Evolutionary conservation across 2,888 invertebrate genomes (phyloP).

Genomic region (Pyrocoelia pectoralis): DNA sequence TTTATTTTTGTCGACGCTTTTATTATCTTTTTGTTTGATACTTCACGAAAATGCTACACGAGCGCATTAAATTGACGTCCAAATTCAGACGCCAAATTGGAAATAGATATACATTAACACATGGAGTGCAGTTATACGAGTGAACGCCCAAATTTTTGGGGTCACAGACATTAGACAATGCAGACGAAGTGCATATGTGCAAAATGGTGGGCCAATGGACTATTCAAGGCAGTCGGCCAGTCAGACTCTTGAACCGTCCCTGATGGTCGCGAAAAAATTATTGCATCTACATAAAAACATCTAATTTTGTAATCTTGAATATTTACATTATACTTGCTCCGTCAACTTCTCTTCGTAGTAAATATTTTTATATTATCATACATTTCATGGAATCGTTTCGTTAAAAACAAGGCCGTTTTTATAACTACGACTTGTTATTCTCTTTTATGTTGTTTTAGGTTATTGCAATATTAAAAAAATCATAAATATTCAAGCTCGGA

Average conservation of each 20-base stretch:
- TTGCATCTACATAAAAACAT: conserved; percentile 30
- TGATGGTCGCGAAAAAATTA: conserved; percentile 31
- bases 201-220: conserved; percentile 59
- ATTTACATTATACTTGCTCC: conserved; percentile 17
- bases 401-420: conserved; percentile 17
- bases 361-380: conserved; percentile 21
- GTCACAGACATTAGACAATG: conserved; percentile 59
- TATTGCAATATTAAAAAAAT: background rate
- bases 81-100: conserved; percentile 28
- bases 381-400: conserved; percentile 15
- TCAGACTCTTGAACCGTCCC: conserved; percentile 46
- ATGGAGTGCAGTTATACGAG: conserved; percentile 36
- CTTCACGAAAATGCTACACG: background rate
- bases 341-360: conserved; percentile 13
- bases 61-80: background rate
- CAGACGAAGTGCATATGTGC: conserved; percentile 58
- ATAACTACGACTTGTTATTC: background rate
- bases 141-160: conserved; percentile 57
- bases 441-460: conserved; percentile 5
- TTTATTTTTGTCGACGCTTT: too few relatives aligned
- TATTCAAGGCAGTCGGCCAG: conserved; percentile 58
- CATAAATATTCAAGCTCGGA: too few relatives aligned
- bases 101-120: conserved; percentile 20
- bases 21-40: too few relatives aligned
- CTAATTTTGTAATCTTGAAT: conserved; percentile 31